Evolutionary conservation across 2,888 invertebrate genomes (phyloP).

Genomic region (Dicyrtomina minuta): DNA sequence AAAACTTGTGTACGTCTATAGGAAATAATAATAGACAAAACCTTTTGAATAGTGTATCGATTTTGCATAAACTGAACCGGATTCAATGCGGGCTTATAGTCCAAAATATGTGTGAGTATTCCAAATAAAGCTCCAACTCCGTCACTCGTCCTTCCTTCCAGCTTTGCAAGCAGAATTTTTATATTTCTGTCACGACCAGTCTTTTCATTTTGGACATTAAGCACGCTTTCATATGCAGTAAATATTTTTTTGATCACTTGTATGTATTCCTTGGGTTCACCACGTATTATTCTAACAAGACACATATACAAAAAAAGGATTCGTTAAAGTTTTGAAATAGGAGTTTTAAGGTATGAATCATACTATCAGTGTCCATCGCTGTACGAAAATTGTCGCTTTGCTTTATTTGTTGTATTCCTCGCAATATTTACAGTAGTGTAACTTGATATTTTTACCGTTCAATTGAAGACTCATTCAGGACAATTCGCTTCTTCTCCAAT

Average conservation of each 20-base stretch:
- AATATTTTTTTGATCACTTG: neutral
- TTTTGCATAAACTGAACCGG: constrained; percentile 3
- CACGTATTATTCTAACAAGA: constrained; percentile 1
- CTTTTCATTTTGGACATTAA: neutral
- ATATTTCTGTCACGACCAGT: too few species aligned
- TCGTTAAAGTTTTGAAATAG: too few species aligned
- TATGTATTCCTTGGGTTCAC: neutral
- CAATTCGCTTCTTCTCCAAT: neutral
- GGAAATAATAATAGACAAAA: too few species aligned
- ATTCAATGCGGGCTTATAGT: neutral
- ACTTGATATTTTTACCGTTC: neutral
- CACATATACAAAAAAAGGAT: neutral
- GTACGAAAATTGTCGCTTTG: too few species aligned
- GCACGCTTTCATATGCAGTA: neutral
- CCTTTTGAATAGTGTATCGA: neutral
- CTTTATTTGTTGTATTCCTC: too few species aligned
- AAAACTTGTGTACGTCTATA: too few species aligned
- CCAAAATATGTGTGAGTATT: neutral
- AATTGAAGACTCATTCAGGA: neutral
- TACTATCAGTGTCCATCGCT: too few species aligned
- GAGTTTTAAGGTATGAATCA: too few species aligned
- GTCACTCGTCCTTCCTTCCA: neutral
- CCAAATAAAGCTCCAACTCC: neutral
- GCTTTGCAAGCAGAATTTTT: neutral
- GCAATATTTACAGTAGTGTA: neutral